A percentile compares a stretch with the other conserved stretches of the same genome.
Evolutionary conservation across 2,888 invertebrate genomes (phyloP).

Genomic region (Callosobruchus maculatus): DNA sequence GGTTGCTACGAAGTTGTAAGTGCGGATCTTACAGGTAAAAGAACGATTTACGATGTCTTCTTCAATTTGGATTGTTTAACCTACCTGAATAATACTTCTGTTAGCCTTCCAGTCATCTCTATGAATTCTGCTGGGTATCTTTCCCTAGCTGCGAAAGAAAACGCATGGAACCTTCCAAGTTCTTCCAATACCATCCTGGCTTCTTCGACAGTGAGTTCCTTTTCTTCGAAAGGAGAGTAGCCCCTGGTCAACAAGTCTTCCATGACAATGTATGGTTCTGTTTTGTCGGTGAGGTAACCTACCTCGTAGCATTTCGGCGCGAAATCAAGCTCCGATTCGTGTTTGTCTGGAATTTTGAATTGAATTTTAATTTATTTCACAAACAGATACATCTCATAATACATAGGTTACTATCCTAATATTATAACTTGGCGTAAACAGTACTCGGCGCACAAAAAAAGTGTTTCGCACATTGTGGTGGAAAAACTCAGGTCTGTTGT

Average conservation of each 20-base stretch:
- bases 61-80: background rate
- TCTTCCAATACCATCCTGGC: slow-evolving; percentile 5
- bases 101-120: slow-evolving; percentile 20
- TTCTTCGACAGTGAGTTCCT: slow-evolving; percentile 5
- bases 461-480: too few species aligned
- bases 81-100: slow-evolving; percentile 19
- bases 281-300: slow-evolving; percentile 1
- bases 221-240: slow-evolving; percentile 10
- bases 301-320: slow-evolving; percentile 9
- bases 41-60: too few species aligned
- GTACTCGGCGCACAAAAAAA: too few species aligned
- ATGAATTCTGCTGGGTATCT: slow-evolving; percentile 18
- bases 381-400: too few species aligned
- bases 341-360: background rate
- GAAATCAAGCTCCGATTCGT: background rate
- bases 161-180: slow-evolving; percentile 21
- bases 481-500: too few species aligned
- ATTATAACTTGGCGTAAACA: too few species aligned
- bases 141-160: slow-evolving; percentile 24
- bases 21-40: too few species aligned
- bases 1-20: too few species aligned
- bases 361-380: too few species aligned
- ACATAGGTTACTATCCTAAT: too few species aligned
- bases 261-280: slow-evolving; percentile 11
- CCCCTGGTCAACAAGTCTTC: slow-evolving; percentile 7